These are phyloP conservation scores for Boloria selene DNA, from an alignment of 2,888 invertebrate species.

Conservation along the genomic window DNA sequence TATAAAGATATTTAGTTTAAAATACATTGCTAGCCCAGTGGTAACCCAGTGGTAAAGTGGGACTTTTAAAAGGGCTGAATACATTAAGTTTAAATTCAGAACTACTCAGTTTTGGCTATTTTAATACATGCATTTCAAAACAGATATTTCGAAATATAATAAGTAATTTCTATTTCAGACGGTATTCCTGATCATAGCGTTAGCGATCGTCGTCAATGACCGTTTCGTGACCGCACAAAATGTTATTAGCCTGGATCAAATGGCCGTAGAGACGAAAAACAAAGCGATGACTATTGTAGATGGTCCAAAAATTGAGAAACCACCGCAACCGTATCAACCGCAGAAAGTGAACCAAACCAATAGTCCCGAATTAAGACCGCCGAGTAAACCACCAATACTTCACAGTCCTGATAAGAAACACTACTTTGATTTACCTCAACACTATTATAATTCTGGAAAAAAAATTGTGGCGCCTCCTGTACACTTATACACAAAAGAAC, in stretches of 20 bases:
- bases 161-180: slow-evolving; percentile 59
- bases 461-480: slow-evolving; percentile 49
- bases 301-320: slow-evolving; percentile 60
- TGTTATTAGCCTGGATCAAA: slow-evolving; percentile 60
- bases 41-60: no score
- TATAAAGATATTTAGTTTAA: no score
- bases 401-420: slow-evolving; percentile 53
- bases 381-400: slow-evolving; percentile 66
- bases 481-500: slow-evolving; percentile 55
- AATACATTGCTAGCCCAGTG: no score
- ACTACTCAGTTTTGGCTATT: no score
- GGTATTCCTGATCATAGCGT: slow-evolving; percentile 75
- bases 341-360: slow-evolving; percentile 49
- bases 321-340: slow-evolving; percentile 44
- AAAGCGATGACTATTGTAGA: slow-evolving; percentile 61
- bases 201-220: slow-evolving; percentile 74
- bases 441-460: slow-evolving; percentile 54
- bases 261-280: slow-evolving; percentile 68
- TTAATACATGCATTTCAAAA: background rate
- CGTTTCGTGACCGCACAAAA: slow-evolving; percentile 63
- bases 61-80: no score
- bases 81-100: no score
- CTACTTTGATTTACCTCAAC: slow-evolving; percentile 53
- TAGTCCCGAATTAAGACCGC: slow-evolving; percentile 55
- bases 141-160: background rate